Evolutionary conservation across 2,888 invertebrate genomes (phyloP).

Genomic region (Molanna angustata): DNA sequence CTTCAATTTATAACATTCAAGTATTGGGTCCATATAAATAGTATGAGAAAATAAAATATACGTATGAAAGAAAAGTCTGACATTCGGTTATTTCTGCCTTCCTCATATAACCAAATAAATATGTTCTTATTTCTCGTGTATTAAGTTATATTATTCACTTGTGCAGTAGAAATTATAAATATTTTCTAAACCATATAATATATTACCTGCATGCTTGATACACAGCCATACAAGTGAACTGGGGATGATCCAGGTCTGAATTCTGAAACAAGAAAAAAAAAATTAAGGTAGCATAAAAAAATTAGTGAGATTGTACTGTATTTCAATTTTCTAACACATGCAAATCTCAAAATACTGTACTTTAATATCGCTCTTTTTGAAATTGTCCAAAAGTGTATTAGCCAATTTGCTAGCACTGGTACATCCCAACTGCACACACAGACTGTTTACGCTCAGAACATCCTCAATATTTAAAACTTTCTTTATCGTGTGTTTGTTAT

Average conservation of each 20-base stretch:
- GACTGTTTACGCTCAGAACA: slow-evolving; percentile 49
- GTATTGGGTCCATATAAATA: too few species aligned
- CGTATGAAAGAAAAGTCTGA: too few species aligned
- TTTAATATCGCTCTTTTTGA: slow-evolving; percentile 47
- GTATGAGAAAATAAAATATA: too few species aligned
- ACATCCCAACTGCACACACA: slow-evolving; percentile 60
- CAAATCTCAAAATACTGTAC: slow-evolving; percentile 35
- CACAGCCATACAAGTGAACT: slow-evolving; percentile 63
- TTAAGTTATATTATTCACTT: too few species aligned
- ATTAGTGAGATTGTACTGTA: too few species aligned
- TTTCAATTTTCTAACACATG: too few species aligned
- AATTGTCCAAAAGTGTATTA: slow-evolving; percentile 53
- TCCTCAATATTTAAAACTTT: slow-evolving; percentile 60
- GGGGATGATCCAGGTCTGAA: slow-evolving; percentile 58
- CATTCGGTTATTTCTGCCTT: too few species aligned
- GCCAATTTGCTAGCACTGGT: slow-evolving; percentile 49
- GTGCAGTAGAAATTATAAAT: background rate
- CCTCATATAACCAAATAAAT: too few species aligned
- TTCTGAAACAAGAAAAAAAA: slow-evolving; percentile 42
- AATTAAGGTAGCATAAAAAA: too few species aligned
- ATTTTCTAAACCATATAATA: slow-evolving; percentile 13
- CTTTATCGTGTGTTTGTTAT: slow-evolving; percentile 56
- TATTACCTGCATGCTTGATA: slow-evolving; percentile 60
- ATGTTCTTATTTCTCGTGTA: too few species aligned
- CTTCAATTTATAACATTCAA: too few species aligned